These are phyloP conservation scores for Phainopepla nitens DNA, from an alignment of 2,113 vertebrate species.

Conservation along the genomic window DNA sequence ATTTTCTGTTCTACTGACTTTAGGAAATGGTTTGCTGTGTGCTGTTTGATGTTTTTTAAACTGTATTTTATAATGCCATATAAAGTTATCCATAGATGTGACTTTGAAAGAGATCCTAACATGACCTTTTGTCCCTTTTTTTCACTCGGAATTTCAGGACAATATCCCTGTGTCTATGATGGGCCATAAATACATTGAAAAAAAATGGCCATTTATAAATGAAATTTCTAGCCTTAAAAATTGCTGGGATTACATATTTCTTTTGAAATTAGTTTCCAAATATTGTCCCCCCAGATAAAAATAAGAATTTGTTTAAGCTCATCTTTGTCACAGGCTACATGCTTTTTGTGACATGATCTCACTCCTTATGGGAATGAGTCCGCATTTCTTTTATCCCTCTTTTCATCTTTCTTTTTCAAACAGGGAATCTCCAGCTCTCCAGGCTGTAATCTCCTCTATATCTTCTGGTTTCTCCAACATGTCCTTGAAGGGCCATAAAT, in stretches of 20 bases:
- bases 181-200: neutral
- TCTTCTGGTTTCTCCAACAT: neutral
- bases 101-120: neutral
- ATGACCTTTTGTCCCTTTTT: neutral
- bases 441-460: neutral
- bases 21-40: neutral
- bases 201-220: neutral
- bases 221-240: neutral
- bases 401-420: neutral
- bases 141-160: neutral
- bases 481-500: neutral
- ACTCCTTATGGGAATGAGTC: neutral
- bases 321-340: neutral
- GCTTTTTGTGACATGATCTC: neutral
- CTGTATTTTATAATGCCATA: neutral
- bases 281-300: neutral
- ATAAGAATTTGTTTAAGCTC: neutral
- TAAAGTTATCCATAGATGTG: neutral
- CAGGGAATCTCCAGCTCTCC: neutral
- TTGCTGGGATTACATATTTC: neutral
- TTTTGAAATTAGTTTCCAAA: neutral
- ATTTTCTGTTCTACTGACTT: neutral
- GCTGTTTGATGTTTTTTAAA: neutral
- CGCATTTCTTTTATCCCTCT: neutral
- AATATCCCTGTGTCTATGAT: neutral